Evolutionary conservation across 2,797 vertebrate species (phyloP).

Genomic region (Cossypha dichroa): DNA sequence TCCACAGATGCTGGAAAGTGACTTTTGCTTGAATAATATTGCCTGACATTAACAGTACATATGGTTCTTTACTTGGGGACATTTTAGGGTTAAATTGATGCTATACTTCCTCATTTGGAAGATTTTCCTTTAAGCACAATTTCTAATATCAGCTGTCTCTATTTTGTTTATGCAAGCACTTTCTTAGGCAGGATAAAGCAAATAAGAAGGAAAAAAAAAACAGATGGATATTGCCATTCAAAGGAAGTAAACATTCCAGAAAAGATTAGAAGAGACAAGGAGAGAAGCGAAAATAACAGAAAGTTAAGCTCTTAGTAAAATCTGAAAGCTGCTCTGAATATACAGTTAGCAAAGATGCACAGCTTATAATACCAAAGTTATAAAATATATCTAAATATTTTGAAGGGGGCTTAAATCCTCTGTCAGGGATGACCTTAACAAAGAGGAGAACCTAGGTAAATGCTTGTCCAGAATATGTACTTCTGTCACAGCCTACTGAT

Average conservation of each 20-base stretch:
- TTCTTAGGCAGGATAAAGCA: not conserved
- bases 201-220: not conserved
- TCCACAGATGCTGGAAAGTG: not conserved
- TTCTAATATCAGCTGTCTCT: not conserved
- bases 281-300: not conserved
- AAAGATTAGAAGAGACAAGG: not conserved
- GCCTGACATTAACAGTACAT: not conserved
- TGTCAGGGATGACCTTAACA: not conserved
- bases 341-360: not conserved
- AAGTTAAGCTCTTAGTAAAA: not conserved
- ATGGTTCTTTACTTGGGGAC: not conserved
- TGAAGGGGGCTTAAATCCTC: not conserved
- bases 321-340: not conserved
- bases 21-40: not conserved
- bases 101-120: not conserved
- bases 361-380: not conserved
- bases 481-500: not conserved
- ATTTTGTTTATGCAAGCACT: not conserved
- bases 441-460: not conserved
- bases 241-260: not conserved
- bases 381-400: not conserved
- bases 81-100: not conserved
- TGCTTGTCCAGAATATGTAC: not conserved
- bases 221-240: not conserved
- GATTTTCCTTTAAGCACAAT: not conserved